Conservation (phyloP, 1,140 invertebrate genomes). For the Antheraea mylitta region DNA sequence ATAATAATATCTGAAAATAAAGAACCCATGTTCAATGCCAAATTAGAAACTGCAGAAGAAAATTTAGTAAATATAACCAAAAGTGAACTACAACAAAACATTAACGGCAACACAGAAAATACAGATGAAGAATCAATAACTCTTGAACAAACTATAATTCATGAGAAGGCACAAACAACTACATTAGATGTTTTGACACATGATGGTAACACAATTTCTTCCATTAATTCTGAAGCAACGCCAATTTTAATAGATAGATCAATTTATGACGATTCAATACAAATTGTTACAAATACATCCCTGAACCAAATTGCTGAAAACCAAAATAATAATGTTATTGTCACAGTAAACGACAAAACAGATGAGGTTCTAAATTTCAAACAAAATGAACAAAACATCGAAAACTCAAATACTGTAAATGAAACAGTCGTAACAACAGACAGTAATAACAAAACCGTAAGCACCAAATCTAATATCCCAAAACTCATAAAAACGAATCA, state of each 20-base stretch:
- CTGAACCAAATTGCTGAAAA: background rate
- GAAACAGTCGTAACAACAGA: background rate
- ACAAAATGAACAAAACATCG: background rate
- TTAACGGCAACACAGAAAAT: background rate
- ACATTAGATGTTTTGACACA: background rate
- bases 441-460: slow-evolving; percentile 25
- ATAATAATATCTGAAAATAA: slow-evolving; percentile 37
- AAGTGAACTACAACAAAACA: background rate
- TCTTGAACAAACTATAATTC: background rate
- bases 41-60: slow-evolving; percentile 26
- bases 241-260: background rate
- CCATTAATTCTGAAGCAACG: background rate
- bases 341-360: background rate
- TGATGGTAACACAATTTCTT: background rate
- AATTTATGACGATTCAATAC: background rate
- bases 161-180: background rate
- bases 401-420: background rate
- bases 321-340: slow-evolving; percentile 1
- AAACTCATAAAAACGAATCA: slow-evolving; percentile 52
- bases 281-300: slow-evolving; percentile 5
- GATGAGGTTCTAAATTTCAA: background rate
- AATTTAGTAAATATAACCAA: slow-evolving; percentile 6
- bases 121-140: background rate
- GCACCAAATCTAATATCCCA: slow-evolving; percentile 57
- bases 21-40: slow-evolving; percentile 30